Conservation (phyloP, 2,888 invertebrate species). For the Agriopis leucophaearia region DNA sequence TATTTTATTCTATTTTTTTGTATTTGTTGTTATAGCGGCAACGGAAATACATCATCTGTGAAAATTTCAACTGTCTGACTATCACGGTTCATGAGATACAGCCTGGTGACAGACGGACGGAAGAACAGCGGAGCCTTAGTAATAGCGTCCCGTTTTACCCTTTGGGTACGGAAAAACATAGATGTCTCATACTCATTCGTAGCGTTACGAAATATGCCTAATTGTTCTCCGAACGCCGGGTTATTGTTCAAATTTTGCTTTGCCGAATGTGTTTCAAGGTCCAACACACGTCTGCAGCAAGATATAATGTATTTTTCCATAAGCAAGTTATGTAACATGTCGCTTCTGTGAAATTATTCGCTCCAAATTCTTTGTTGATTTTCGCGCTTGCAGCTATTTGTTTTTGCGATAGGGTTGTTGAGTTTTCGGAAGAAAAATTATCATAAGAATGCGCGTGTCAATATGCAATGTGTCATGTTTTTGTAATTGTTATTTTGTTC, state of each 20-base stretch:
- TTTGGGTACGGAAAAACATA: no score
- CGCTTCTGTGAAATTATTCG: conserved; percentile 32
- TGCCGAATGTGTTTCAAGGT: conserved; percentile 38
- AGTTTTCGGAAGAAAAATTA: conserved; percentile 21
- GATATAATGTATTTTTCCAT: neutral
- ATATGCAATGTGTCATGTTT: conserved; percentile 19
- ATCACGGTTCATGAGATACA: no score
- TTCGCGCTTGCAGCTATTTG: conserved; percentile 28
- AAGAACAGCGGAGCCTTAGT: no score
- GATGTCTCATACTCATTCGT: conserved; percentile 9
- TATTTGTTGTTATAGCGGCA: no score
- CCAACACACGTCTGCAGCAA: conserved; percentile 19
- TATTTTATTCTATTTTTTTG: no score
- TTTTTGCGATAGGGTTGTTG: conserved; percentile 21
- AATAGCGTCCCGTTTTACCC: no score
- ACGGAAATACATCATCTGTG: no score
- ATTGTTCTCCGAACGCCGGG: conserved; percentile 27
- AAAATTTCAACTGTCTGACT: no score
- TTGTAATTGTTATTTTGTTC: conserved; percentile 1
- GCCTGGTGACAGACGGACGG: no score
- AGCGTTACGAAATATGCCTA: conserved; percentile 30
- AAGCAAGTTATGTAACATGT: conserved; percentile 18
- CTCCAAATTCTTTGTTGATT: conserved; percentile 33
- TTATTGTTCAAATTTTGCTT: conserved; percentile 32
- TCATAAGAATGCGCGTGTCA: conserved; percentile 15